Percentiles rank a stretch among this genome's conserved stretches.
phyloP scores from a whole-genome alignment of 2,113 vertebrate species.

The Oophaga pumilio region DNA sequence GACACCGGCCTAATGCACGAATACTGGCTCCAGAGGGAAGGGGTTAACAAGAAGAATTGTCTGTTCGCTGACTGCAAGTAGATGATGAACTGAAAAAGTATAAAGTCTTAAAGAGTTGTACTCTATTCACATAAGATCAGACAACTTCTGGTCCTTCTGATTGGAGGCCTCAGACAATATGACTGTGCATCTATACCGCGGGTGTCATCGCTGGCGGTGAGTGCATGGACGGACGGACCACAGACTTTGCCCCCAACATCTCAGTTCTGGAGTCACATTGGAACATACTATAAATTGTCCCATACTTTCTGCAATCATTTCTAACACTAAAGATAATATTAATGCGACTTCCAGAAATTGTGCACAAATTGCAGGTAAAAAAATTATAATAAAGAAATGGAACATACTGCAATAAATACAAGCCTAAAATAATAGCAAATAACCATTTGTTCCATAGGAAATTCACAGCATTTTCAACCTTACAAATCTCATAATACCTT shows the following conservation, averaged over 20 bases:
- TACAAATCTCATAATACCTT: conserved; percentile 1
- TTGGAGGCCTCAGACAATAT: too few species aligned
- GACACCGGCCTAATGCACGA: too few species aligned
- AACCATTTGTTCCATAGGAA: background rate
- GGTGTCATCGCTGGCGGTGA: background rate
- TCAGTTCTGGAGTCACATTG: background rate
- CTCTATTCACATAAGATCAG: too few species aligned
- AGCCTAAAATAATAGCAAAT: background rate
- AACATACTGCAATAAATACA: background rate
- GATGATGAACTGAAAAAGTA: too few species aligned
- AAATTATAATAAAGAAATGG: background rate
- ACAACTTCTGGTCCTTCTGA: too few species aligned
- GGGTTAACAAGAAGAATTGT: too few species aligned
- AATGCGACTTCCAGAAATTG: background rate
- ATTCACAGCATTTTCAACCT: background rate
- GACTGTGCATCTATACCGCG: too few species aligned
- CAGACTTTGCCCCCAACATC: background rate
- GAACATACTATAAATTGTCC: background rate
- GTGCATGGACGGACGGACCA: background rate
- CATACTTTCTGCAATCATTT: background rate
- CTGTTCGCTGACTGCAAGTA: too few species aligned
- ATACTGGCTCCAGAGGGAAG: too few species aligned
- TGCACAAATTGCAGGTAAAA: background rate
- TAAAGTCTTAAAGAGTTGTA: too few species aligned
- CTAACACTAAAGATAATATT: background rate